Base-by-base conservation (phyloP, 2,113 vertebrate genomes). In the Myanophis thanlyinensis region DNA sequence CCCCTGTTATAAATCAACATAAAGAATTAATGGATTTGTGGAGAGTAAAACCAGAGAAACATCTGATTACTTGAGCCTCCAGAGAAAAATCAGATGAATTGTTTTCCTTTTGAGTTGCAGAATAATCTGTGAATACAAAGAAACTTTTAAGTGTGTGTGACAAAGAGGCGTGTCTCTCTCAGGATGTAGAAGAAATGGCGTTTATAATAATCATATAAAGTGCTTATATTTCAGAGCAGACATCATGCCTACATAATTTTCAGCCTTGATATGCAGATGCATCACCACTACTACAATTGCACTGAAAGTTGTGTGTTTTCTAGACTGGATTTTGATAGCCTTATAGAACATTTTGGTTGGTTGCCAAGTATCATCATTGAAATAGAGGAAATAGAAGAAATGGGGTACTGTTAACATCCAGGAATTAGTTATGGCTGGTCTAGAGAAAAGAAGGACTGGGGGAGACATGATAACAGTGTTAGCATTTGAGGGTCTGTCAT, bases 31-130 rank as follows among this genome's bases (percentile, higher is more conserved):
- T 90, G 95, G 90, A 54, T 93, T 94, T 93, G 91, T 95, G 90
- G 80, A 92, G 91, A 96, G 90, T 94, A 92, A 93, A 96, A 96
- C 96, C 93, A 40, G 85, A 93, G 89, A 94, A 89, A 91, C 94
- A 92, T 92, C 92, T 93, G 96, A 96, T 95, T 94, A 89, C 62
- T 56, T 89, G 56, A 87, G n/a, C 25, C 85, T 94, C 49, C 1
- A 86, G 91, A 89, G 93, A 94, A 92, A 91, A 80, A 94, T 96
- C 95, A 94, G 92, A 91, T 93, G 91, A 96, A 94, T 48, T 80
- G 20, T 87, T 88, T 92, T 95, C 91, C 92, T 87, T 94, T 80
- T 8, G 51, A 27, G 67, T 93, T 92, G 47, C 90, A 88, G 46
- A 92, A 96, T 92, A 93, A 48, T 89, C 90, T 94, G n/a, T 94